Percentiles rank a stretch among this genome's conserved stretches.
Conservation (phyloP, 2,797 vertebrate genomes). For the Pelobates cultripes region DNA sequence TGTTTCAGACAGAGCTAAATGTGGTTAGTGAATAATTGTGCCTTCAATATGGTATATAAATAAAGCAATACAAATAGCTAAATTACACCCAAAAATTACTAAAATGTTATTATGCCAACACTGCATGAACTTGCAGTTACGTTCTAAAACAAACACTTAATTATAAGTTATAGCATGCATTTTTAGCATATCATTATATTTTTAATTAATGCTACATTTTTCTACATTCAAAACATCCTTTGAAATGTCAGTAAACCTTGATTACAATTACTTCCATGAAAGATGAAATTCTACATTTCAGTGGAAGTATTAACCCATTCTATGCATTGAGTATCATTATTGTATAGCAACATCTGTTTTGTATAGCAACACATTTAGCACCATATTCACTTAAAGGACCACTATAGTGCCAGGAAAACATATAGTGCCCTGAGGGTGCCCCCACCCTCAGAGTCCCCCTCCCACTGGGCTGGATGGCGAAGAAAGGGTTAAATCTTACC, state of each 20-base stretch:
- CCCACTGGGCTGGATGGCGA: too few species aligned
- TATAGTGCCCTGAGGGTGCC: too few species aligned
- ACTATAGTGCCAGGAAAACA: too few species aligned
- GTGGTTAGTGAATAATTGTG: background rate
- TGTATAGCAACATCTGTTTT: background rate
- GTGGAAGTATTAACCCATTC: constrained; percentile 22
- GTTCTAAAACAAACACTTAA: constrained; percentile 37
- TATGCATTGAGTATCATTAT: background rate
- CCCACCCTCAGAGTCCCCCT: too few species aligned
- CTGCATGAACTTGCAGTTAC: constrained; percentile 7
- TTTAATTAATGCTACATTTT: constrained; percentile 40
- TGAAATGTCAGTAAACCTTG: constrained; percentile 40
- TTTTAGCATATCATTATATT: constrained; percentile 39
- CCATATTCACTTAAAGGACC: too few species aligned
- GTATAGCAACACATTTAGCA: too few species aligned
- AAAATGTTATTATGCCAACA: constrained; percentile 21
- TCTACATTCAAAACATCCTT: constrained; percentile 25
- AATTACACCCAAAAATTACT: constrained; percentile 7
- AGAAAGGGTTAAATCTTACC: too few species aligned
- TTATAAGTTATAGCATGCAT: constrained; percentile 30
- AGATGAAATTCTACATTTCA: constrained; percentile 40
- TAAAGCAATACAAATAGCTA: background rate
- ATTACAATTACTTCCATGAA: constrained; percentile 55
- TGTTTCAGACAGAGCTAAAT: background rate
- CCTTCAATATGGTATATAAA: background rate